Conservation (phyloP, 2,113 vertebrate species). For the Smithornis capensis region DNA sequence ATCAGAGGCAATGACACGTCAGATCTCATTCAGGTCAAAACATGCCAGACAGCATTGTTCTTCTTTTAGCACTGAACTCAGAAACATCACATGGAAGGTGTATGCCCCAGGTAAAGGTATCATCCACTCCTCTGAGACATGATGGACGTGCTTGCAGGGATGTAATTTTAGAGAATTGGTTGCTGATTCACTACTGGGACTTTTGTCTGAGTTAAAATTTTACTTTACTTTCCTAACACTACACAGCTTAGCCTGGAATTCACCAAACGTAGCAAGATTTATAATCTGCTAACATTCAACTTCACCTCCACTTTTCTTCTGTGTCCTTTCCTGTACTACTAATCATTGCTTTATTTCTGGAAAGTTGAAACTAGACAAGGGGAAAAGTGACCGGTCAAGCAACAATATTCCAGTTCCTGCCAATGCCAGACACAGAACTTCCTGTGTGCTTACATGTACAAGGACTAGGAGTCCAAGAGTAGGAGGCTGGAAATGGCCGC, state of each 20-base stretch:
- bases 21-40: background rate
- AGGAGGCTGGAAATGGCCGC: background rate
- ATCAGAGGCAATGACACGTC: background rate
- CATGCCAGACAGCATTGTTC: background rate
- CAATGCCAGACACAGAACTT: background rate
- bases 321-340: background rate
- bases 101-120: background rate
- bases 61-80: background rate
- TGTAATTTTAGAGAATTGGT: background rate
- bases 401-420: background rate
- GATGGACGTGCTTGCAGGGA: background rate
- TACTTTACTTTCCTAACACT: background rate
- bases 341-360: background rate
- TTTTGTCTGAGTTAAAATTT: conserved; percentile 30
- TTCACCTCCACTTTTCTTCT: background rate
- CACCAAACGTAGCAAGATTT: background rate
- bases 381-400: background rate
- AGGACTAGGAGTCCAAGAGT: background rate
- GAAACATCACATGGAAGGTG: conserved; percentile 20
- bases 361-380: background rate
- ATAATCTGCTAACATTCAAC: background rate
- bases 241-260: background rate
- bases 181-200: conserved; percentile 31
- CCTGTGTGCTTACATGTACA: background rate
- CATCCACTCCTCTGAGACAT: background rate